phyloP scores from a whole-genome alignment of 2,888 invertebrate species.

The Embidobia sp. region DNA sequence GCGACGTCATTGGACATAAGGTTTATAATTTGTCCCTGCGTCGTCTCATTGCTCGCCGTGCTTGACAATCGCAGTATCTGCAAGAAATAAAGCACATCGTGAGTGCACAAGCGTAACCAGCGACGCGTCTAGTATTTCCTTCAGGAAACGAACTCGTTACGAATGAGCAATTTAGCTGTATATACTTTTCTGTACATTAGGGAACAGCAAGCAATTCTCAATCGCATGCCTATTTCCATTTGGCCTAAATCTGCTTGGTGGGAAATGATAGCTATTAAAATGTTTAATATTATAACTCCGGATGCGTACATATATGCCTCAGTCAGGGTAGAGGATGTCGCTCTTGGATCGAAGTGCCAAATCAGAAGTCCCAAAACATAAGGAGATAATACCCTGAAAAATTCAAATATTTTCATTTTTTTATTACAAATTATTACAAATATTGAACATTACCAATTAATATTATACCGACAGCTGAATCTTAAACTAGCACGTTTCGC shows the following conservation, averaged over 20 bases:
- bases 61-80: conserved; percentile 82
- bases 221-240: conserved; percentile 88
- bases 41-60: conserved; percentile 71
- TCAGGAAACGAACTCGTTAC: conserved; percentile 7
- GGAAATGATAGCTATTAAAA: conserved; percentile 84
- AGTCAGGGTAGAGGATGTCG: conserved; percentile 80
- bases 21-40: conserved; percentile 88
- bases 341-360: conserved; percentile 84
- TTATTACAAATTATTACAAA: too few relatives aligned
- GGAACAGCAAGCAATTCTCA: conserved; percentile 90
- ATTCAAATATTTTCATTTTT: background rate
- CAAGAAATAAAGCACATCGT: too few relatives aligned
- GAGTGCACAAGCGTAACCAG: conserved; percentile 5
- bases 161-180: conserved; percentile 21
- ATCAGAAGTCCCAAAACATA: conserved; percentile 85
- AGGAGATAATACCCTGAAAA: conserved; percentile 85
- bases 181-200: conserved; percentile 91
- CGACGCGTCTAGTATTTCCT: conserved; percentile 13
- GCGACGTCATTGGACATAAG: conserved; percentile 93
- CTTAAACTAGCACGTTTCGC: too few relatives aligned
- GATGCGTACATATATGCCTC: conserved; percentile 87
- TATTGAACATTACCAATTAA: too few relatives aligned
- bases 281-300: conserved; percentile 84
- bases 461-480: too few relatives aligned
- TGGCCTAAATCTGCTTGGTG: conserved; percentile 85